A percentile compares a stretch with the other conserved stretches of the same genome.
Evolutionary conservation across 2,113 vertebrate genomes (phyloP).

Genomic region (Corythornis vintsioides): DNA sequence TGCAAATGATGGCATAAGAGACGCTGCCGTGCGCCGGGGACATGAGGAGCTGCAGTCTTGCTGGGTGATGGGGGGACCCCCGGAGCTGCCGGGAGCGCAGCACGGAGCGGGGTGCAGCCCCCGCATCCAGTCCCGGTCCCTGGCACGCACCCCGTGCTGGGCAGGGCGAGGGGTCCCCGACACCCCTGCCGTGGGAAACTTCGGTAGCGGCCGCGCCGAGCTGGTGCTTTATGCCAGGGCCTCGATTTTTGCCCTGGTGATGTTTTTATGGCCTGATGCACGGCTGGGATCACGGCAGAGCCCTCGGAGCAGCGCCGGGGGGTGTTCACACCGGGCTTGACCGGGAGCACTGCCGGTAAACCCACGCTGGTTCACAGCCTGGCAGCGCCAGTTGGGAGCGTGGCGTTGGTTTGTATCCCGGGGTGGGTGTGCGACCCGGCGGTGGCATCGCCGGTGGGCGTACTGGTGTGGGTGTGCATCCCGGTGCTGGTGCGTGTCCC

Average conservation of each 20-base stretch:
- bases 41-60: background rate
- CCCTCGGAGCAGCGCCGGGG: background rate
- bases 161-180: background rate
- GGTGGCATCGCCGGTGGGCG: too few relatives aligned
- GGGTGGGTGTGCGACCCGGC: too few relatives aligned
- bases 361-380: background rate
- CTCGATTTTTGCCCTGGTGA: background rate
- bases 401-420: too few relatives aligned
- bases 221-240: background rate
- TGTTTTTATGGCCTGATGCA: conserved; percentile 54
- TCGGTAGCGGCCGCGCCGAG: rapidly evolving
- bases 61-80: background rate
- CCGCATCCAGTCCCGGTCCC: rapidly evolving
- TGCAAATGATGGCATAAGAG: background rate
- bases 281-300: background rate
- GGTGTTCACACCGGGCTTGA: background rate
- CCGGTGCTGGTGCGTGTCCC: background rate
- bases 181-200: rapidly evolving
- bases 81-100: rapidly evolving
- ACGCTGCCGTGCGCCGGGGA: background rate
- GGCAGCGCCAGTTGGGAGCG: background rate
- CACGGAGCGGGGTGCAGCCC: background rate
- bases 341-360: rapidly evolving
- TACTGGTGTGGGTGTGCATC: background rate
- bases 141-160: rapidly evolving